These are phyloP conservation scores for Neostethus bicornis DNA, from an alignment of 2,797 vertebrate genomes.

Conservation along the genomic window DNA sequence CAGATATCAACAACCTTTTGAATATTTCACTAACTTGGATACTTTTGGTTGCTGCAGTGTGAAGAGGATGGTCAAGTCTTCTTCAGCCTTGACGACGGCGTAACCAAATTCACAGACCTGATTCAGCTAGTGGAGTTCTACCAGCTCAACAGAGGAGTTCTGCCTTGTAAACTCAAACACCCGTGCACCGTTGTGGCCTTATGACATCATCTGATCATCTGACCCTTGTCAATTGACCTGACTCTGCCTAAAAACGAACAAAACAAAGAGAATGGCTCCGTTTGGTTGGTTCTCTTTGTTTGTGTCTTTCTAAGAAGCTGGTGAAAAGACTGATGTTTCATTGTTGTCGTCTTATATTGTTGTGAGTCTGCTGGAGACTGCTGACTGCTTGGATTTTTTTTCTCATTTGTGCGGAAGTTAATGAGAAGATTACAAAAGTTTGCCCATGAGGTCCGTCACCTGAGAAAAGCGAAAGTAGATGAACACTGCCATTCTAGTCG, in stretches of 20 bases:
- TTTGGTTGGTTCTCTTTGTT: constrained; percentile 44
- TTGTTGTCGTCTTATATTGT: constrained; percentile 48
- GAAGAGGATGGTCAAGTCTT: constrained; percentile 96
- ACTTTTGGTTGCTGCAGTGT: constrained; percentile 75
- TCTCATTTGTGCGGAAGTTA: constrained; percentile 48
- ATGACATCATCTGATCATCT: constrained; percentile 85
- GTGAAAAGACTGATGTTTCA: constrained; percentile 70
- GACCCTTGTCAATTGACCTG: constrained; percentile 70
- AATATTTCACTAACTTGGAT: constrained; percentile 48
- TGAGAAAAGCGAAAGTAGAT: constrained; percentile 42
- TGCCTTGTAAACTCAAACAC: constrained; percentile 98
- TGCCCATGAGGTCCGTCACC: constrained; percentile 16
- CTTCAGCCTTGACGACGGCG: constrained; percentile 97
- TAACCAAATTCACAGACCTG: constrained; percentile 98
- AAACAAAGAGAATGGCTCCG: constrained; percentile 43
- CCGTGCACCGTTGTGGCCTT: constrained; percentile 98
- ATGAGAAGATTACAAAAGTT: constrained; percentile 44
- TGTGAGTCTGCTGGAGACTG: constrained; percentile 56
- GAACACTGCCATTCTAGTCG: constrained; percentile 66
- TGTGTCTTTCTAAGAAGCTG: constrained; percentile 65
- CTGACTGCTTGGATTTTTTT: constrained; percentile 52
- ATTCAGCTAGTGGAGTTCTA: constrained; percentile 99
- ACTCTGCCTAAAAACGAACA: constrained; percentile 72
- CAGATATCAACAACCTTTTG: neutral
- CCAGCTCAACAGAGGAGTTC: constrained; percentile 97